Evolutionary conservation across 2,797 vertebrate genomes (phyloP), one percentile per base, ranked within the genome.

Genomic region (Lepus townsendii): DNA sequence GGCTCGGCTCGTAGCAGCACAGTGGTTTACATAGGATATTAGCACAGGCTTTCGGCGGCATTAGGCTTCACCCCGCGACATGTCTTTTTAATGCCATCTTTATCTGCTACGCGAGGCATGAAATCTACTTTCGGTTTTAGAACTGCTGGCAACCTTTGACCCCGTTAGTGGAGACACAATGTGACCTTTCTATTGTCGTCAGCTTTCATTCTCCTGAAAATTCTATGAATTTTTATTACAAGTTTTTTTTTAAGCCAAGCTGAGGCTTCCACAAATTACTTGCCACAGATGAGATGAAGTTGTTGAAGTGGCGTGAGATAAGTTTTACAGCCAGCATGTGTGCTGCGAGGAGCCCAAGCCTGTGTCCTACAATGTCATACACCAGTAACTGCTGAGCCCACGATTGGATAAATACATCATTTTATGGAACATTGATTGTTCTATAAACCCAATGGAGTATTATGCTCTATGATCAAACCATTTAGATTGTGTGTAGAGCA

Each of bases 171-270:
- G 98, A 98, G 98, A 99, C 98, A 98, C 99, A 99, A 99, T 99
- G 99, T 99, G 99, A 99, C 99, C 99, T 98, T 98, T 98, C 98
- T 98, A 98, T 99, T 99, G 98, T 99, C 99, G 99, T 99, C 98
- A 98, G 99, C 99, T 99, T 99, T 99, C 98, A 98, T 98, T 98
- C 98, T 98, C 98, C 98, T 99, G 99, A 98, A 99, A 99, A 99
- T 99, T 99, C 99, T 98, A 99, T 99, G 99, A 99, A 99, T 99
- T 99, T 99, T 99, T 99, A 99, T 99, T 99, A 99, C 98, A 98
- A 98, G 98, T 98, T 98, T 98, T 96, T 96, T 96, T 98, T 98
- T 97, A 98, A 98, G 97, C 98, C 98, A 97, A 97, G 98, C 98
- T 98, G 98, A 98, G 98, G 98, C 98, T 98, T 98, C 98, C 98